A percentile compares a stretch with the other conserved stretches of the same genome.
Conservation (phyloP, 2,113 vertebrate species). For the Chloroceryle aenea region DNA sequence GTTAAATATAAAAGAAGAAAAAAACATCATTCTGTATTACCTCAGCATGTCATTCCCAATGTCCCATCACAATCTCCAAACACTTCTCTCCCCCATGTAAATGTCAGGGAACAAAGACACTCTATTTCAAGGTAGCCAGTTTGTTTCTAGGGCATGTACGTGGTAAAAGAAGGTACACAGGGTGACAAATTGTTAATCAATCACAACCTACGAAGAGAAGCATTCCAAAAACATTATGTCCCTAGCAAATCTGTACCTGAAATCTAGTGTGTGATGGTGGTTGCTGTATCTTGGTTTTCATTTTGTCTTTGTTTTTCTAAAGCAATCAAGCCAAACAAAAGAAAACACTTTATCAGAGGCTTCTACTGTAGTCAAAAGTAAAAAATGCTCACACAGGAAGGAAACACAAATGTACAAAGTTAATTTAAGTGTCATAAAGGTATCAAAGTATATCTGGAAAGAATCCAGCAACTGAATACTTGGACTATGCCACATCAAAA, state of each 20-base stretch:
- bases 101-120: not conserved
- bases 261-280: not conserved
- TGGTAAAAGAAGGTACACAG: not conserved
- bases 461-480: not conserved
- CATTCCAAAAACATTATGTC: not conserved
- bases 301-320: not conserved
- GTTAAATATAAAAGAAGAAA: not conserved
- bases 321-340: not conserved
- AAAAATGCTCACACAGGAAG: not conserved
- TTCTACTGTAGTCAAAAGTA: not conserved
- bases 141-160: not conserved
- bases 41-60: not conserved
- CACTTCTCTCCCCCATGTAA: not conserved
- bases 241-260: not conserved
- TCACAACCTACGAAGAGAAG: not conserved
- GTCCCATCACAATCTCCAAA: not conserved
- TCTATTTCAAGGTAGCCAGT: not conserved
- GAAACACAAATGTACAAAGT: not conserved
- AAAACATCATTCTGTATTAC: not conserved
- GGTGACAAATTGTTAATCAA: not conserved
- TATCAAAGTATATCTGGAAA: not conserved
- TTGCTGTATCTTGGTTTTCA: not conserved
- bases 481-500: not conserved
- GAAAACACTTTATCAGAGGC: not conserved
- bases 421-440: not conserved